Base-by-base conservation (phyloP, 2,888 invertebrate genomes). In the Tetragnatha montana region DNA sequence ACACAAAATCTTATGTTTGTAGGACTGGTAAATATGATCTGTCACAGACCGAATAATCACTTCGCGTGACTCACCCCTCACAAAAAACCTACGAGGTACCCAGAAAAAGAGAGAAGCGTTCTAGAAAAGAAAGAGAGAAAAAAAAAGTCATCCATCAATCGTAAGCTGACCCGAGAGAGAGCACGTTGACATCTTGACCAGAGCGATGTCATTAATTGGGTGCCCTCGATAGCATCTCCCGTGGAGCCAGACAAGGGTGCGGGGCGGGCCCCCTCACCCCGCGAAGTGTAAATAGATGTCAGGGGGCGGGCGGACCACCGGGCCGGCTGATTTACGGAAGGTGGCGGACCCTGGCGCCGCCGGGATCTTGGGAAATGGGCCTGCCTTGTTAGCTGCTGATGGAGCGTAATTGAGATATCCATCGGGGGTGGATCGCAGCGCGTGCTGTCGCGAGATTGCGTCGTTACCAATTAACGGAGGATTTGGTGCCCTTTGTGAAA, bases 281-380 rank as follows among this genome's bases (percentile, higher is more conserved):
- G 21, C 49, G 74, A 71, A 81, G 85, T 89, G 85, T 89, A 85
- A 85, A 89, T 81, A 89, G 85, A 81, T 85, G 89, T 89, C 85
- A 85, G 81, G 84, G 89, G 89, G 84, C 84, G 88, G 81, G 76
- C 35, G 47, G 85, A 84, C 84, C 89, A 84, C 81, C 81, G 74
- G 85, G 71, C 60, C 85, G 81, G 85, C 71, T 89, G 89, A 89
- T 89, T 89, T 89, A 89, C 89, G 89, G 51, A 76, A 89, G 85
- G 80, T 85, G 85, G 75, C 75, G 51, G 81, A 17, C n/a, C 60
- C 60, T 89, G 89, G 89, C 89, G 89, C 89, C 89, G 80, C 6
- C 1, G n/a, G 69, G 88, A 60, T 88, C 88, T 88, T 88, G 88
- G 84, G 88, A 89, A 81, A 81, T 76, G 71, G 60, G 68, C 50